Base-by-base conservation (phyloP, 2,113 vertebrate genomes). In the Aspidoscelis tigris region DNA sequence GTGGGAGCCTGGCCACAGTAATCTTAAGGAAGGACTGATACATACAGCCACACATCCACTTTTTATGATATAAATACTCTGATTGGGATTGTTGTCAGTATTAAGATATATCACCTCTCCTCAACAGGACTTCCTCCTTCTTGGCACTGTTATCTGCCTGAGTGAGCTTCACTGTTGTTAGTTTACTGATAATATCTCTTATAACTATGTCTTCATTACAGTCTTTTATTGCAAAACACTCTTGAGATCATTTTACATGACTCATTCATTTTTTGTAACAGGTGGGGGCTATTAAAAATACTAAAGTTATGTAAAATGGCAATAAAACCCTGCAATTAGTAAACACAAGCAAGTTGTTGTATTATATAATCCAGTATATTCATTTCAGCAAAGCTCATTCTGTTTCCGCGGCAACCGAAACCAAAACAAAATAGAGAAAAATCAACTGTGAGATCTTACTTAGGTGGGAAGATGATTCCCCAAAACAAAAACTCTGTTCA, bases 381-480 rank as follows among this genome's bases (percentile, higher is more conserved):
- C 43, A 72, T 84, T 78, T 72, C 90, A 94, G 94, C 94, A 93
- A 92, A 95, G 93, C 91, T 93, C 81, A 92, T 95, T 91, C 92
- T 90, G 94, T 96, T 96, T 91, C 95, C 94, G 96, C 95, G 95
- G 91, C 95, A 96, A 96, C 94, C 84, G 93, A 88, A 72, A 61
- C 91, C 94, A 94, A 95, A 91, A 93, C 33, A 33, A 33, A 33
- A 33, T 33, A 33, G 33, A 94, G 93, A 50, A 68, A 68, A 68
- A 90, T 94, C 93, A 91, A 88, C 86, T 94, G 92, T 93, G 90
- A 91, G 92, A 92, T 94, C 92, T 93, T 93, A 95, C 91, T 94
- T 90, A 86, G 92, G 94, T 92, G 91, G 91, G 90, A 87, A 91
- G 92, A 86, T 87, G 91, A 82, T 93, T 95, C 91, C 92, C 90